Base-by-base conservation (phyloP, 2,888 invertebrate species). In the Andrena praecox region DNA sequence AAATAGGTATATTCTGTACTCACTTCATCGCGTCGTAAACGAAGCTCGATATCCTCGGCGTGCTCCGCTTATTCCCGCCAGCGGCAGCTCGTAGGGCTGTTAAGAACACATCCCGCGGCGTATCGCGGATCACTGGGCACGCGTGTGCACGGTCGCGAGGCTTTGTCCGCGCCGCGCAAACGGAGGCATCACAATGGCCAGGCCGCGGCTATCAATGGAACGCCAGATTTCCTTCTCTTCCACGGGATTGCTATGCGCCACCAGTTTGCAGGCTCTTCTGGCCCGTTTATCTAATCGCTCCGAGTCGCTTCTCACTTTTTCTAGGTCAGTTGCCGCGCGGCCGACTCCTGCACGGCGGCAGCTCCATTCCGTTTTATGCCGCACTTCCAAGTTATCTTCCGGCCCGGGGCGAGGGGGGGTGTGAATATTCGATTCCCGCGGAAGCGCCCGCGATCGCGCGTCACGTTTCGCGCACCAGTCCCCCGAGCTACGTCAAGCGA, bases 21-120 rank as follows among this genome's bases (percentile, higher is more conserved):
- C 64, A 84, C 84, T 72, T 79, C 83, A 79, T 84, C 63, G 59
- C 79, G 56, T 24, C 35, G 50, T 20, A 79, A 72, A 33, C n/a
- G 31, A 35, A 72, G 31, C 24, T 59, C n/a, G 8, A 12, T 20
- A 67, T 71, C 20, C 56, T 16, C 69, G 54, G 27, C 31, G 42
- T 69, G 35, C 70, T 20, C 66, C 59, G n/a, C 48, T 69, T 75
- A 70, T 67, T 60, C 54, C 62, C 7, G 27, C 27, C 2, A 10
- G 48, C 50, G 63, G 69, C 62, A 56, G 33, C 67, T 42, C 78
- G 77, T 77, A 60, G 31, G 68, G 60, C 31, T 48, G 66, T 71
- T 59, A 71, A 83, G 54, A 66, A 64, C 63, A 50, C 73, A 56
- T 69, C 29, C 60, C 27, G 33, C 35, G 56, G n/a, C 80, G 59